Conservation (phyloP, 1,140 invertebrate species). For the Whitmania pigra region DNA sequence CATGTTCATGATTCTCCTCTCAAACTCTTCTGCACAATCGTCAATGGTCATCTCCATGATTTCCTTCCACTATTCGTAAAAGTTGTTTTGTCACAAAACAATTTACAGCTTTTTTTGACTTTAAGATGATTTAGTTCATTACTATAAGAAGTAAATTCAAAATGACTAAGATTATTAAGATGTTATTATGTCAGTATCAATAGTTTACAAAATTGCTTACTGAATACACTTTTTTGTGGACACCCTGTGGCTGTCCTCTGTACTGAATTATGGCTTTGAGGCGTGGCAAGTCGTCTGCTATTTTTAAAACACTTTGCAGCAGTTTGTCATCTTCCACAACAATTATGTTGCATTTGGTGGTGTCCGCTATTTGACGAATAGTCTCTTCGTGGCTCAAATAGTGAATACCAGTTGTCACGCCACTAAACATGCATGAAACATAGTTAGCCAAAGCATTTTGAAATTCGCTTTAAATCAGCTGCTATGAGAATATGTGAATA, state of each 20-base stretch:
- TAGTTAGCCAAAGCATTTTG: not conserved
- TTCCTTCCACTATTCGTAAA: not conserved
- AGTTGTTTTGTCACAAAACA: too few relatives aligned
- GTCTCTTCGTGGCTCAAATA: slow-evolving; percentile 71
- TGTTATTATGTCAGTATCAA: too few relatives aligned
- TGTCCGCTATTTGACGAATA: slow-evolving; percentile 58
- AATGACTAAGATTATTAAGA: too few relatives aligned
- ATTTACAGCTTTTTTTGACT: too few relatives aligned
- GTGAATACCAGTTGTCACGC: slow-evolving; percentile 71
- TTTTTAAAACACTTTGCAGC: slow-evolving; percentile 64
- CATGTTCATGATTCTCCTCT: slow-evolving; percentile 55
- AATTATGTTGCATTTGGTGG: slow-evolving; percentile 63
- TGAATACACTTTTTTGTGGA: slow-evolving; percentile 7
- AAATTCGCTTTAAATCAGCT: not conserved
- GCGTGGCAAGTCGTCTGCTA: slow-evolving; percentile 57
- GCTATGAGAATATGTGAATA: not conserved
- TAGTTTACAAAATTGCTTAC: slow-evolving; percentile 14
- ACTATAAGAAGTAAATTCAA: too few relatives aligned
- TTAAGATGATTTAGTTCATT: not conserved
- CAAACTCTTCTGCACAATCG: slow-evolving; percentile 56
- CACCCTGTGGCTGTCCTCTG: slow-evolving; percentile 51
- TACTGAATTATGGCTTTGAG: slow-evolving; percentile 72
- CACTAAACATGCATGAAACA: slow-evolving; percentile 31
- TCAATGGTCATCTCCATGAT: slow-evolving; percentile 50
- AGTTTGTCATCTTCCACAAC: slow-evolving; percentile 71